phyloP scores from a whole-genome alignment of 2,797 vertebrate genomes.

The Sebastes miniatus region DNA sequence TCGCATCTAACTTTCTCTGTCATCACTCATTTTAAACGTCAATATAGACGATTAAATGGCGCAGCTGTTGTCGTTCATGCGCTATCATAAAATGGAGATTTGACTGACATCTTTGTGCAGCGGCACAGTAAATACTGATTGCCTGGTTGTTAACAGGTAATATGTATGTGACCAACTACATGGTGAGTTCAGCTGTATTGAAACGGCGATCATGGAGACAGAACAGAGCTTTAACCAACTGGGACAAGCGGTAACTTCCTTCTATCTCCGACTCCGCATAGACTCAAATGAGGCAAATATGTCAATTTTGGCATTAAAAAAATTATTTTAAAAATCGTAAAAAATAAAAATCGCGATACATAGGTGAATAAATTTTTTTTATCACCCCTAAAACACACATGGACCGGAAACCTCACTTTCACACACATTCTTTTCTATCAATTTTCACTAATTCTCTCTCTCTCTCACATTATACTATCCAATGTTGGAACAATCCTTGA shows the following conservation, averaged over 20 bases:
- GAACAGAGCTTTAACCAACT: neutral
- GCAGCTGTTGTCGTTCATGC: slow-evolving; percentile 6
- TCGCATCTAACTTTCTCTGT: neutral
- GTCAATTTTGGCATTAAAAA: too few species aligned
- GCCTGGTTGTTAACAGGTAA: neutral
- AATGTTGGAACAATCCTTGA: neutral
- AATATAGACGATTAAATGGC: neutral
- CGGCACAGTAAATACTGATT: neutral
- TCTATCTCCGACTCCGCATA: too few species aligned
- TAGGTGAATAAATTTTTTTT: too few species aligned
- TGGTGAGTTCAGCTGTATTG: neutral
- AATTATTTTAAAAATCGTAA: too few species aligned
- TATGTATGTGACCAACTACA: neutral
- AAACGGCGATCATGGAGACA: neutral
- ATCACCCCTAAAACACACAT: neutral
- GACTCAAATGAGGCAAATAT: too few species aligned
- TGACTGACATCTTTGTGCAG: neutral
- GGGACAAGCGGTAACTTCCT: neutral
- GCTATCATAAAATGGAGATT: neutral
- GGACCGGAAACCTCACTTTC: neutral
- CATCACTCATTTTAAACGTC: neutral
- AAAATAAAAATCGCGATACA: too few species aligned
- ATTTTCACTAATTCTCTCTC: neutral
- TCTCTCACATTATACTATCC: neutral
- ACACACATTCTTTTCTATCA: neutral